These are phyloP conservation scores for Epinephelus lanceolatus DNA, from an alignment of 2,113 vertebrate species.

Conservation along the genomic window DNA sequence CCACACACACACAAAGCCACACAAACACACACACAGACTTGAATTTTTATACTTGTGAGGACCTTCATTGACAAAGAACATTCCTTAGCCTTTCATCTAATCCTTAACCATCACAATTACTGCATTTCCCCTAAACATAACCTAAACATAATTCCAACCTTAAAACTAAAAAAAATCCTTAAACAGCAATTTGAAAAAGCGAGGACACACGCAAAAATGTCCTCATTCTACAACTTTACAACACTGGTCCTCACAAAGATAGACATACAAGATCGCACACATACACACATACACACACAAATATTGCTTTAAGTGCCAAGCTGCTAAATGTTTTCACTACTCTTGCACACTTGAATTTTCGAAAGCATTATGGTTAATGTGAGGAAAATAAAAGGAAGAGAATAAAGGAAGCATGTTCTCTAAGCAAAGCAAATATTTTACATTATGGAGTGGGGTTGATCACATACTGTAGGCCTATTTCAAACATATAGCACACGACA, in stretches of 20 bases:
- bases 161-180: background rate
- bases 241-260: background rate
- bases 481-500: background rate
- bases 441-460: background rate
- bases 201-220: background rate
- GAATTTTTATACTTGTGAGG: background rate
- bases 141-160: background rate
- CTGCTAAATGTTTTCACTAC: background rate
- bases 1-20: background rate
- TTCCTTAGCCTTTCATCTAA: background rate
- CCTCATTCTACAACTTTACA: background rate
- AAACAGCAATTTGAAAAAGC: background rate
- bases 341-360: background rate
- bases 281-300: background rate
- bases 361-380: background rate
- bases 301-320: background rate
- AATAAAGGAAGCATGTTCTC: background rate
- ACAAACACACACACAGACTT: background rate
- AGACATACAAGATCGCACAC: background rate
- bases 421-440: background rate
- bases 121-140: background rate
- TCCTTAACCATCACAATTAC: background rate
- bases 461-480: background rate
- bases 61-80: background rate
- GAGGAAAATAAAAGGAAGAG: background rate